Percentiles rank a stretch among this genome's conserved stretches.
These are phyloP conservation scores for Siniperca chuatsi DNA, from an alignment of 2,113 vertebrate species.

Conservation along the genomic window DNA sequence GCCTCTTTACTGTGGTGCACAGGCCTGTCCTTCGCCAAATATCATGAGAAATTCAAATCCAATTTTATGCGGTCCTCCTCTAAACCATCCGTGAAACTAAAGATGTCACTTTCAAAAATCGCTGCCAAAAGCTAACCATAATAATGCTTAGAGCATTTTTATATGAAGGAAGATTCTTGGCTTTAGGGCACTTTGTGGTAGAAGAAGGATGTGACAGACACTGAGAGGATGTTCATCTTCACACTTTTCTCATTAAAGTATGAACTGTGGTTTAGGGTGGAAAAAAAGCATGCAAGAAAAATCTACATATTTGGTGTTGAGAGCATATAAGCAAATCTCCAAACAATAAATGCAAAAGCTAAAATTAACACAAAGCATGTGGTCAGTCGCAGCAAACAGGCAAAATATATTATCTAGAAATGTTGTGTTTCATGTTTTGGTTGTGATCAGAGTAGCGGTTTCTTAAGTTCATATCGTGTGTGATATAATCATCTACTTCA, in stretches of 20 bases:
- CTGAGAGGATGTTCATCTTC: slow-evolving; percentile 22
- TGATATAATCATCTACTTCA: background rate
- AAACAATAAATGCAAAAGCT: background rate
- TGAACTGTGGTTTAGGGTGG: background rate
- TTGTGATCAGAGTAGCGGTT: background rate
- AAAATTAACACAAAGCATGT: background rate
- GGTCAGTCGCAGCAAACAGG: background rate
- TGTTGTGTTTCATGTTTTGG: background rate
- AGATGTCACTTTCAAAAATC: slow-evolving; percentile 68
- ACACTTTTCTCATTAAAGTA: background rate
- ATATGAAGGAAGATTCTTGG: background rate
- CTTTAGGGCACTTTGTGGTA: slow-evolving; percentile 9
- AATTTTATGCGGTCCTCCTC: slow-evolving; percentile 59
- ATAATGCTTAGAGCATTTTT: slow-evolving; percentile 8
- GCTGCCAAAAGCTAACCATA: slow-evolving; percentile 46
- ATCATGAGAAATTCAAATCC: slow-evolving; percentile 66
- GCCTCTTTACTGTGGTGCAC: slow-evolving; percentile 6
- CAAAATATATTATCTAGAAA: background rate
- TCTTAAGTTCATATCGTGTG: background rate
- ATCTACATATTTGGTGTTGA: background rate
- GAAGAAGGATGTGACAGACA: slow-evolving; percentile 20
- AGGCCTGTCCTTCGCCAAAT: slow-evolving; percentile 12
- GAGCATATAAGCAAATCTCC: background rate
- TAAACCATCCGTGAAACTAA: slow-evolving; percentile 62
- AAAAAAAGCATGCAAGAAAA: background rate